phyloP scores from a whole-genome alignment of 2,888 invertebrate species.

The Panopea generosa region DNA sequence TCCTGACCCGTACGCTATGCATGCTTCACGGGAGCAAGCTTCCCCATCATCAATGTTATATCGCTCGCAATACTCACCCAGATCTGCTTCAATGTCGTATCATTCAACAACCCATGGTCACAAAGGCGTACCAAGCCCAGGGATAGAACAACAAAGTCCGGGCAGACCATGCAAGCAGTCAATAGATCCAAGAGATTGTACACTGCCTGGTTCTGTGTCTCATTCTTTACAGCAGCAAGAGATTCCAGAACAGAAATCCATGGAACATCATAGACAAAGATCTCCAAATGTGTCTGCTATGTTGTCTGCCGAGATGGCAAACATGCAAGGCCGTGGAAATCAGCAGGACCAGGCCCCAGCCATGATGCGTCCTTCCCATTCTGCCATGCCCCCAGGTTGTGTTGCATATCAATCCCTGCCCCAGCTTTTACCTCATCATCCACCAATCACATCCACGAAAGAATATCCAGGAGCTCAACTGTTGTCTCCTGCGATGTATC shows the following conservation, averaged over 20 bases:
- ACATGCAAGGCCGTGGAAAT: constrained; percentile 10
- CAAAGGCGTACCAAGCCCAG: constrained; percentile 1
- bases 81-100: neutral
- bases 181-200: constrained; percentile 38
- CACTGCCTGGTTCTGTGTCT: constrained; percentile 37
- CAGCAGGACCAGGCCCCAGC: constrained; percentile 22
- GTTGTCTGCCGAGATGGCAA: neutral
- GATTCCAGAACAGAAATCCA: neutral
- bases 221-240: neutral
- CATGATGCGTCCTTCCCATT: constrained; percentile 34
- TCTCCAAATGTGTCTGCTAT: constrained; percentile 27
- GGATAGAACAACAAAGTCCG: constrained; percentile 8
- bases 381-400: constrained; percentile 28
- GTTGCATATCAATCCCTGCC: constrained; percentile 39
- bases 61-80: neutral
- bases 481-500: constrained; percentile 1
- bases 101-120: neutral
- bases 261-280: constrained; percentile 29
- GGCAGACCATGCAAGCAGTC: constrained; percentile 9
- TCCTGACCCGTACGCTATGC: too few relatives aligned
- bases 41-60: too few relatives aligned
- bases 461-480: constrained; percentile 24
- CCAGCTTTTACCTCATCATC: constrained; percentile 57
- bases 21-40: too few relatives aligned
- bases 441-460: constrained; percentile 51